Percentiles rank a stretch among this genome's conserved stretches.
Evolutionary conservation across 2,888 invertebrate species (phyloP).

Genomic region (Perithous albicinctus): DNA sequence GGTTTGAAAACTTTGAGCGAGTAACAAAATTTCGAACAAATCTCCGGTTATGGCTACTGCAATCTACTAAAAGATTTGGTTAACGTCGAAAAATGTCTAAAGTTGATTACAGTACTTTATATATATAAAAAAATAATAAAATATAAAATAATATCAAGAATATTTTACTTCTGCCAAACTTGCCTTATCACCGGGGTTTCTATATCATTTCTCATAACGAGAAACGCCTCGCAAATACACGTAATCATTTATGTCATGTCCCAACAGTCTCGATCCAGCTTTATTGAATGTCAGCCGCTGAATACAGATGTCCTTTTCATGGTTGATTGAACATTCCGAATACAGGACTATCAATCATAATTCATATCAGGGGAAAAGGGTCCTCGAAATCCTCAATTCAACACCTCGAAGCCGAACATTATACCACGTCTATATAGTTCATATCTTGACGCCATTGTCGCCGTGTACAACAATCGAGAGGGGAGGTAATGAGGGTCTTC

Average conservation of each 20-base stretch:
- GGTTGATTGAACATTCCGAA: constrained; percentile 49
- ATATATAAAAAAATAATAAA: background rate
- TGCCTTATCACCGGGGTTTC: background rate
- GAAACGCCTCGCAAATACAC: background rate
- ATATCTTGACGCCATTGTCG: background rate
- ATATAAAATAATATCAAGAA: background rate
- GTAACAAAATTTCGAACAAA: background rate
- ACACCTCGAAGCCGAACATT: constrained; percentile 10
- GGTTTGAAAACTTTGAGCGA: background rate
- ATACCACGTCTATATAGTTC: background rate
- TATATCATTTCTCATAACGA: background rate
- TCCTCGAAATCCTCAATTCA: constrained; percentile 29
- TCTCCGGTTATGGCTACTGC: background rate
- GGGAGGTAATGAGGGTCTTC: background rate
- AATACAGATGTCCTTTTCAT: constrained; percentile 36
- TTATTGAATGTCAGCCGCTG: constrained; percentile 10
- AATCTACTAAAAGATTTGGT: background rate
- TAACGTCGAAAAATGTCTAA: background rate
- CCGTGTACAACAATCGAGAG: background rate
- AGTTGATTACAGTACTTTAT: background rate
- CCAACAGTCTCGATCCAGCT: background rate
- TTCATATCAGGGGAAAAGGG: constrained; percentile 42
- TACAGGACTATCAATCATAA: constrained; percentile 43
- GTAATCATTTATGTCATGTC: background rate
- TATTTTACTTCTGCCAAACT: background rate